Base-by-base conservation (phyloP, 1,140 invertebrate species). In the Drosophila littoralis region DNA sequence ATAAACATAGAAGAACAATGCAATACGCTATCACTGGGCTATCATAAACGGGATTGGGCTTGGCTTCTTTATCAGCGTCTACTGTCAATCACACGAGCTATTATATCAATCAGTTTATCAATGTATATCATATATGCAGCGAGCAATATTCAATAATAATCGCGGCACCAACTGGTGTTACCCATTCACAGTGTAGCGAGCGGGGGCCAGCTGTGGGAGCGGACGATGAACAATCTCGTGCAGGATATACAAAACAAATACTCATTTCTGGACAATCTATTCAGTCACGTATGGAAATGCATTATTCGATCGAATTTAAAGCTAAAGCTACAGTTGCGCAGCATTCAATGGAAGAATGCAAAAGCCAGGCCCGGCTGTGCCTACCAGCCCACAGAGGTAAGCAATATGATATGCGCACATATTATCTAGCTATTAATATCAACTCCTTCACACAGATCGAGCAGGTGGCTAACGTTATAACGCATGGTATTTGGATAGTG, bases 401-500 rank as follows among this genome's bases (percentile, higher is more conserved):
- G 91, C 67, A 1, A 6, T 42, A 38, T 46, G 2, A 58, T 38
- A 50, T 43, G 33, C 12, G 8, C 10, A 48, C 33, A 51, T 12
- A 8, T 13, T 28, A 32, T 33, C 15, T 12, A 38, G 9, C 46
- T 38, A 10, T 36, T 9, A 32, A 8, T 38, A 10, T 45, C 1
- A 17, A 10, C 35, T 35, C 7, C 4, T 10, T 9, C 13, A 43
- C 6, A 17, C 92, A 96, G 93, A 94, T 98, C 58, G 97, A 98
- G 93, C 97, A 98, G 92, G 93, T 98, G 74, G 97, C 97, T 8
- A 98, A 98, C 93, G 95, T 98, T 45, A 93, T 97, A 68, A 98
- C 97, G 32, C 97, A 98, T 93, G 97, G 96, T 48, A 95, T 98
- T 68, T 97, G 96, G 94, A 95, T 97, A 35, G 93, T 97, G 66